These are phyloP conservation scores for Muscidifurax raptorellus DNA, from an alignment of 1,140 invertebrate species.

Conservation along the genomic window DNA sequence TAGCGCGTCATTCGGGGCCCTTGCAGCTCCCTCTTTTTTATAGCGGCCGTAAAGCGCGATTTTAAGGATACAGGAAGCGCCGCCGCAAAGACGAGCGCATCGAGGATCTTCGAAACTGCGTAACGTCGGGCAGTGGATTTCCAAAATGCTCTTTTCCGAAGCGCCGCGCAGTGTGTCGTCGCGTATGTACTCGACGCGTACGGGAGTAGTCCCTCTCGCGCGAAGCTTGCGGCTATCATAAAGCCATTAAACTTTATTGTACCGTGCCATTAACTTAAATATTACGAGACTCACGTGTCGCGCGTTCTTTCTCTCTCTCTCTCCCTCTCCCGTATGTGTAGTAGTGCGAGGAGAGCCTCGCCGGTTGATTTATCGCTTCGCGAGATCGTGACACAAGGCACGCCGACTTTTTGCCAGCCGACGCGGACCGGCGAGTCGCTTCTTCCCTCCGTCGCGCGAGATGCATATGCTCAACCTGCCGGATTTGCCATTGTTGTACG, in stretches of 20 bases:
- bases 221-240: constrained; percentile 66
- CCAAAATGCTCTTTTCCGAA: constrained; percentile 26
- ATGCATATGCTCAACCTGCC: neutral
- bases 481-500: constrained; percentile 33
- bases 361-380: constrained; percentile 62
- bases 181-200: no score
- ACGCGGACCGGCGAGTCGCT: neutral
- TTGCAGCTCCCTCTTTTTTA: constrained; percentile 19
- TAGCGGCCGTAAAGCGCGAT: constrained; percentile 49
- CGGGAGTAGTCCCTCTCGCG: constrained; percentile 33
- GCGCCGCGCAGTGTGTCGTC: constrained; percentile 3
- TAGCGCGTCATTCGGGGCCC: constrained; percentile 20
- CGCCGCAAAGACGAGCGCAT: neutral
- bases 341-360: constrained; percentile 54
- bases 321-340: neutral
- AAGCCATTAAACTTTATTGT: constrained; percentile 73
- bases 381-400: constrained; percentile 56
- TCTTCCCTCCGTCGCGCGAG: neutral
- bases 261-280: constrained; percentile 71
- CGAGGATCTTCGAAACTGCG: constrained; percentile 5
- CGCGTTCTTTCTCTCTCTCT: constrained; percentile 6
- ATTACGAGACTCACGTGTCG: constrained; percentile 72
- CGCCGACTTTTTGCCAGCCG: constrained; percentile 47
- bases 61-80: constrained; percentile 51
- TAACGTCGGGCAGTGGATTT: neutral